Conservation (phyloP, 2,888 invertebrate genomes). For the Aspidapion aeneum region DNA sequence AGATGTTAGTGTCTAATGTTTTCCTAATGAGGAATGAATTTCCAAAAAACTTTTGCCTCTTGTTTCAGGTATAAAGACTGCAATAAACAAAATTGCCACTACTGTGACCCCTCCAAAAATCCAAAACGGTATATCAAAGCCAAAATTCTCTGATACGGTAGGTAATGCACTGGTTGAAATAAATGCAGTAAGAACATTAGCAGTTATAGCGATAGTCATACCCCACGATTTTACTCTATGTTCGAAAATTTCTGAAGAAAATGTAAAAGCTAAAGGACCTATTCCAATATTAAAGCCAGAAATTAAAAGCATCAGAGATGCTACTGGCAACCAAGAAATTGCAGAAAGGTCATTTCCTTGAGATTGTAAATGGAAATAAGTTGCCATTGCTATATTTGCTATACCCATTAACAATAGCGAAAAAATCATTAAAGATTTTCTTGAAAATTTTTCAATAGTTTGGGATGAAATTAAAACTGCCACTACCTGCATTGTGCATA, state of each 20-base stretch:
- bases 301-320: constrained; percentile 67
- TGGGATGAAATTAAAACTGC: constrained; percentile 64
- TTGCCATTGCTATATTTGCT: background rate
- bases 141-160: background rate
- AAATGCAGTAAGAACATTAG: constrained; percentile 12
- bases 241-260: constrained; percentile 78
- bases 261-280: constrained; percentile 75
- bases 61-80: constrained; percentile 26
- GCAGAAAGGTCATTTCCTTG: constrained; percentile 20
- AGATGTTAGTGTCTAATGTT: too few species aligned
- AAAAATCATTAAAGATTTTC: constrained; percentile 63
- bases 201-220: constrained; percentile 47
- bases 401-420: constrained; percentile 55
- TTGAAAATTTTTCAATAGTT: constrained; percentile 70
- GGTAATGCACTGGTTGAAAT: background rate
- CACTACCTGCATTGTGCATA: constrained; percentile 71
- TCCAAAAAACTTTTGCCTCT: constrained; percentile 27
- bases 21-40: constrained; percentile 16
- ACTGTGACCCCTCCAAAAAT: constrained; percentile 1
- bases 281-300: constrained; percentile 65
- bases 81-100: constrained; percentile 20
- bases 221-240: constrained; percentile 46
- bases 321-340: constrained; percentile 65
- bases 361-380: constrained; percentile 6
- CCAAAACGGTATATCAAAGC: background rate